Percentiles rank a stretch among this genome's conserved stretches.
These are phyloP conservation scores for Temnothorax rugatulus DNA, from an alignment of 2,888 invertebrate species.

Conservation along the genomic window DNA sequence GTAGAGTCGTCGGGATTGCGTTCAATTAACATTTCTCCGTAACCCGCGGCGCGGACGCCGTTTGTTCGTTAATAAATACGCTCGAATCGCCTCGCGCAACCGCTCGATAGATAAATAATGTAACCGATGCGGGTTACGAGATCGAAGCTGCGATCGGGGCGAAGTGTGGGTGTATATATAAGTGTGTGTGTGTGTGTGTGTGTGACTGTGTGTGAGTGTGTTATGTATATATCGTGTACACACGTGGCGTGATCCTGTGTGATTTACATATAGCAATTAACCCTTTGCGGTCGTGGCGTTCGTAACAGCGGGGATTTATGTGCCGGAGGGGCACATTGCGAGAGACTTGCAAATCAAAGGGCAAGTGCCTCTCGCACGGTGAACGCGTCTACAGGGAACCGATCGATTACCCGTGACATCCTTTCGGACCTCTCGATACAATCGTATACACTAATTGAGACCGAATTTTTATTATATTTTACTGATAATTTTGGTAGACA, in stretches of 20 bases:
- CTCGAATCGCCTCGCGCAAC: slow-evolving; percentile 15
- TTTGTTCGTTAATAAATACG: slow-evolving; percentile 55
- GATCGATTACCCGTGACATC: slow-evolving; percentile 33
- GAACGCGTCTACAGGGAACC: slow-evolving; percentile 9
- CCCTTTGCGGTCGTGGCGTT: slow-evolving; percentile 48
- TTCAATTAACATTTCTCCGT: slow-evolving; percentile 47
- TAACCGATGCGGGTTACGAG: slow-evolving; percentile 48
- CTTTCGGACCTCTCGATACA: slow-evolving; percentile 27
- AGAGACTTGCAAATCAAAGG: slow-evolving; percentile 54
- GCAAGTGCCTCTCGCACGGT: slow-evolving; percentile 12
- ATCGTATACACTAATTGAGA: background rate
- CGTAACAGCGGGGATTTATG: slow-evolving; percentile 38
- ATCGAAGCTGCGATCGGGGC: slow-evolving; percentile 16
- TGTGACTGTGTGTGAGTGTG: background rate
- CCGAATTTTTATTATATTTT: background rate
- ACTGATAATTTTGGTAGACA: background rate
- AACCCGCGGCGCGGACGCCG: slow-evolving; percentile 19
- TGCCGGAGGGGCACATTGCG: slow-evolving; percentile 27
- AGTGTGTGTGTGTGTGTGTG: background rate
- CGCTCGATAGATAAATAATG: slow-evolving; percentile 49
- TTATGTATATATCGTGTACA: slow-evolving; percentile 18
- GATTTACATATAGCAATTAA: slow-evolving; percentile 56
- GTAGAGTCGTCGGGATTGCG: background rate
- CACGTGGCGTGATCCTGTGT: slow-evolving; percentile 35
- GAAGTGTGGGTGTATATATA: background rate